Percentiles rank a stretch among this genome's conserved stretches.
Evolutionary conservation across 2,113 vertebrate species (phyloP).

Genomic region (Chionodraco myersi): DNA sequence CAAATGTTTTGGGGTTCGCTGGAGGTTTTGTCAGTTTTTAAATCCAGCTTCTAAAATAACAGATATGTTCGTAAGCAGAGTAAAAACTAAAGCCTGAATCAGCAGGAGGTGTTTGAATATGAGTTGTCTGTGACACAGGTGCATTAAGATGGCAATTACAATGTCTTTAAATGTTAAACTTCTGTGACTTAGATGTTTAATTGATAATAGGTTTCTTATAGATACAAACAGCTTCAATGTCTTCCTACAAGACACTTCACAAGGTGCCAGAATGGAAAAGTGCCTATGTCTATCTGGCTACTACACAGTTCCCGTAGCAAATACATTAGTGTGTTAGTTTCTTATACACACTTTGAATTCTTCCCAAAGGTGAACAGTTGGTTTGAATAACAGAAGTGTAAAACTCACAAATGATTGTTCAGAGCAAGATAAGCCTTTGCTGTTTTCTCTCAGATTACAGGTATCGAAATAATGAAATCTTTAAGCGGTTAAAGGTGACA

Average conservation of each 20-base stretch:
- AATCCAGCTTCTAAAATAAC: neutral
- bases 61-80: too few relatives aligned
- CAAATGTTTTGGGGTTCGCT: neutral
- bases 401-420: constrained; percentile 3
- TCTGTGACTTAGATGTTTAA: neutral
- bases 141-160: neutral
- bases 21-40: neutral
- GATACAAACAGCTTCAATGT: neutral
- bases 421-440: neutral
- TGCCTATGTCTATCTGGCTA: neutral
- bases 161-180: neutral
- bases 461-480: constrained; percentile 95
- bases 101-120: neutral
- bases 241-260: neutral
- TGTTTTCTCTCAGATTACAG: constrained; percentile 88
- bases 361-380: constrained; percentile 21
- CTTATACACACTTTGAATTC: constrained; percentile 5
- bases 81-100: neutral
- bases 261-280: neutral
- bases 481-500: constrained; percentile 94
- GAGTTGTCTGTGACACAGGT: neutral
- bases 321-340: neutral
- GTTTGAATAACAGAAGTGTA: neutral
- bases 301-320: too few relatives aligned
- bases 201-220: neutral